A percentile compares a stretch with the other conserved stretches of the same genome.
These are phyloP conservation scores for Megaceryle maxima DNA, from an alignment of 2,113 vertebrate genomes.

Conservation along the genomic window DNA sequence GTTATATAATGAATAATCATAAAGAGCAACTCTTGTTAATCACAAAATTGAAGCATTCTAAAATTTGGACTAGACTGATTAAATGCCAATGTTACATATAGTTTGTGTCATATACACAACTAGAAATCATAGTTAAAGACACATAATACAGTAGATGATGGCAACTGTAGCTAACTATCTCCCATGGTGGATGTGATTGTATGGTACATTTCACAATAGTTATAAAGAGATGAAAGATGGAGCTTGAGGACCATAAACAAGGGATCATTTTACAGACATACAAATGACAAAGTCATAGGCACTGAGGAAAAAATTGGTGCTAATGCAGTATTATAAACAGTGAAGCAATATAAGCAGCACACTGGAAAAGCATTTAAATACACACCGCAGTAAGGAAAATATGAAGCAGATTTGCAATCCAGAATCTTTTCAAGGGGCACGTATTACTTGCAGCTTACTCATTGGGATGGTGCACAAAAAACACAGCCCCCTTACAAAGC, in stretches of 20 bases:
- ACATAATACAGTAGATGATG: background rate
- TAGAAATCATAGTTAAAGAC: background rate
- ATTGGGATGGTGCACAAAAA: background rate
- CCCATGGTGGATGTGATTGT: background rate
- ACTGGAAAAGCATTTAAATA: background rate
- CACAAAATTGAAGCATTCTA: background rate
- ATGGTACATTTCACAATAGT: background rate
- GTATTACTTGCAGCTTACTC: background rate
- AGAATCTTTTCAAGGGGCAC: background rate
- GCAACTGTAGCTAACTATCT: background rate
- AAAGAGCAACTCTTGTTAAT: constrained; percentile 23
- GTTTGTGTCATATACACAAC: background rate
- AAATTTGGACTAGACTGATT: background rate
- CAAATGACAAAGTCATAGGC: background rate
- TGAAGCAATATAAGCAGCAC: background rate
- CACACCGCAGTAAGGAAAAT: background rate
- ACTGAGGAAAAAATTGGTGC: background rate
- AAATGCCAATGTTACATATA: background rate
- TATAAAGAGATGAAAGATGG: constrained; percentile 1
- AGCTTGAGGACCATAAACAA: background rate
- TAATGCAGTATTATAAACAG: background rate
- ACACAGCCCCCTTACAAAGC: background rate
- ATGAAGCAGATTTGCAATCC: background rate
- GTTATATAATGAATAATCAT: background rate
- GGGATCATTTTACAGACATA: background rate